Evolutionary conservation across 2,888 invertebrate species (phyloP), one percentile per base, ranked within the genome.

Genomic region (Callosobruchus maculatus): DNA sequence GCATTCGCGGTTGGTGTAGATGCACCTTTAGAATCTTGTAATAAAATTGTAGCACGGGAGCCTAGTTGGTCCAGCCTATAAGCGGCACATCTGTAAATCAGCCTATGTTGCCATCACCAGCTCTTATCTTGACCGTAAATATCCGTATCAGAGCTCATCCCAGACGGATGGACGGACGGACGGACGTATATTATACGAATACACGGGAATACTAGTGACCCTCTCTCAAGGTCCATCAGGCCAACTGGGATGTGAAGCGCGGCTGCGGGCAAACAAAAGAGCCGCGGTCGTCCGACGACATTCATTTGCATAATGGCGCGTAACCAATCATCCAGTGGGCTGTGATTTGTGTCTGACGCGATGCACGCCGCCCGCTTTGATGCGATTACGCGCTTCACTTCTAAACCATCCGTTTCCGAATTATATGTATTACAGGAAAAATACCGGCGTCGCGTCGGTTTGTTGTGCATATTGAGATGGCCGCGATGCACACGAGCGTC

Each of bases 311-410:
- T 78, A 77, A 78, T 76, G 75, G 75, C 70, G 74, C 75, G 76
- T 76, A 77, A 76, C 76, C 75, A 76, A 78, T 76, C 75, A 75
- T 75, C 81, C 84, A 84, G 83, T 74, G 80, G 79, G 79, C 78
- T 77, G 80, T 79, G 80, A 79, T 80, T 80, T 68, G 68, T 68
- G 21, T 20, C 21, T 22, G 21, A 22, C 77, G 75, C 80, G 79
- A 81, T 49, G 49, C 49, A 49, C 49, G 49, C 18, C 1, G 49
- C 49, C 18, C 13, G 49, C 49, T 49, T 49, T 49, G 49, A 49
- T 81, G 77, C 79, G 80, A 81, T 81, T 80, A 80, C 73, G 71
- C 76, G 78, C 77, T 76, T 75, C 79, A 76, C 75, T 81, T 79
- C 78, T 76, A 68, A 68, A 68, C 7, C 68, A 9, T 68, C 68